Evolutionary conservation across 2,888 invertebrate species (phyloP).

Genomic region (Ligdia adustata): DNA sequence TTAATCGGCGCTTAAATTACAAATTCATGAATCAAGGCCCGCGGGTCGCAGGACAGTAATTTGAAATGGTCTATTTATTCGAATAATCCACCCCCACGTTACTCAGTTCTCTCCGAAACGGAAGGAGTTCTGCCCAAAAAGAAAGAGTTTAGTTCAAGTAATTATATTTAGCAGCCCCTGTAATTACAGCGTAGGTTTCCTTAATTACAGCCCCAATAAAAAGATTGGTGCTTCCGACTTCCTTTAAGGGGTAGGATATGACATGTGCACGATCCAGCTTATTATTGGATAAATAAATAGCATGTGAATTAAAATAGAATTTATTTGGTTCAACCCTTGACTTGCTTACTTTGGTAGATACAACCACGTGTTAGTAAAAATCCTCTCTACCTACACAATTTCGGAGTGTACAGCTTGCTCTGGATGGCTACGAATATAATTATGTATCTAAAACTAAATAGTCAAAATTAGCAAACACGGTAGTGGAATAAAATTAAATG

Average conservation of each 20-base stretch:
- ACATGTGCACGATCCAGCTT: constrained; percentile 77
- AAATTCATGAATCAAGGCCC: constrained; percentile 22
- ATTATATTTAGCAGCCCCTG: constrained; percentile 83
- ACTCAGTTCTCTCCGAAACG: constrained; percentile 37
- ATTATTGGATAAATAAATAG: constrained; percentile 63
- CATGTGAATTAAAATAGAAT: constrained; percentile 16
- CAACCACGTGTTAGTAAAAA: no score
- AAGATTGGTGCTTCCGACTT: constrained; percentile 79
- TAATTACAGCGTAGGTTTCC: constrained; percentile 78
- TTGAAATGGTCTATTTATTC: constrained; percentile 34
- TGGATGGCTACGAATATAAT: no score
- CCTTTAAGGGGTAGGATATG: constrained; percentile 67
- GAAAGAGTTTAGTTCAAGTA: constrained; percentile 71
- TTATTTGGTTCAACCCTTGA: background rate
- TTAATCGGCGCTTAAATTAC: constrained; percentile 12
- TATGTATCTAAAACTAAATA: no score
- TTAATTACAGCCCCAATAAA: constrained; percentile 80
- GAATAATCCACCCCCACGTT: constrained; percentile 40
- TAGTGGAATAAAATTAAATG: no score
- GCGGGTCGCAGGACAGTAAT: constrained; percentile 18
- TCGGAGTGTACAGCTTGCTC: no score
- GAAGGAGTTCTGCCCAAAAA: constrained; percentile 62
- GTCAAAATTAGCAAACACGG: no score
- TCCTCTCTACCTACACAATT: no score
- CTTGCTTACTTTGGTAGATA: background rate